Conservation (phyloP, 2,888 invertebrate species). For the Drosophila algonquin region DNA sequence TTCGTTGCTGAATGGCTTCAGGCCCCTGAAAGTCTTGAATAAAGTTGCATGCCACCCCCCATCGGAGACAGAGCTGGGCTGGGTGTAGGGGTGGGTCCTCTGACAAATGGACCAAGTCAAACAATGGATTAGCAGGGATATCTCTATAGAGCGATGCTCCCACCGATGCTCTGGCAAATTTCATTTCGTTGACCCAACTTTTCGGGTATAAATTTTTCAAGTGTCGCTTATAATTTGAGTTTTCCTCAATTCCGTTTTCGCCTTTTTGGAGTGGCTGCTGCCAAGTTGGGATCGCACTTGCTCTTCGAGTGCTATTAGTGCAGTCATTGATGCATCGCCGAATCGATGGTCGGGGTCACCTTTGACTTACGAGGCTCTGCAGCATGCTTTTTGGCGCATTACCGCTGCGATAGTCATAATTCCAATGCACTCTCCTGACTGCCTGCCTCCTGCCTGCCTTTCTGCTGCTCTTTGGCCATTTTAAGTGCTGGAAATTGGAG, state of each 20-base stretch:
- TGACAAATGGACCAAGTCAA: constrained; percentile 32
- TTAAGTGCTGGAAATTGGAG: constrained; percentile 28
- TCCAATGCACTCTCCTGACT: constrained; percentile 16
- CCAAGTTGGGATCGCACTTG: constrained; percentile 19
- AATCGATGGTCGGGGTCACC: constrained; percentile 45
- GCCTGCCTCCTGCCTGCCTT: neutral
- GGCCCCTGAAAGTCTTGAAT: constrained; percentile 15
- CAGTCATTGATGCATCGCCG: constrained; percentile 49
- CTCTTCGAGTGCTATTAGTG: constrained; percentile 51
- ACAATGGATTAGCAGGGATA: constrained; percentile 30
- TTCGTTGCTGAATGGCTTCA: neutral
- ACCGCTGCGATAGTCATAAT: constrained; percentile 59
- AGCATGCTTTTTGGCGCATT: constrained; percentile 58
- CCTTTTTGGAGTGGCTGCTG: neutral
- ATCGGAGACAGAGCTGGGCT: neutral
- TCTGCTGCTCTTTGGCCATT: constrained; percentile 13
- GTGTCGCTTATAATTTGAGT: constrained; percentile 44
- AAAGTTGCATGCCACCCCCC: constrained; percentile 3
- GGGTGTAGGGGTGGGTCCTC: constrained; percentile 9
- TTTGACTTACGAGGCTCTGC: constrained; percentile 59
- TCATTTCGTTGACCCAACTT: constrained; percentile 36
- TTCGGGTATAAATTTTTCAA: constrained; percentile 38
- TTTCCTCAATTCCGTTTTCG: constrained; percentile 31
- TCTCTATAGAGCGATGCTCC: constrained; percentile 18
- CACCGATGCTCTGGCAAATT: constrained; percentile 20